A percentile compares a stretch with the other conserved stretches of the same genome.
These are phyloP conservation scores for Seira musarum DNA, from an alignment of 2,888 invertebrate species.

Conservation along the genomic window DNA sequence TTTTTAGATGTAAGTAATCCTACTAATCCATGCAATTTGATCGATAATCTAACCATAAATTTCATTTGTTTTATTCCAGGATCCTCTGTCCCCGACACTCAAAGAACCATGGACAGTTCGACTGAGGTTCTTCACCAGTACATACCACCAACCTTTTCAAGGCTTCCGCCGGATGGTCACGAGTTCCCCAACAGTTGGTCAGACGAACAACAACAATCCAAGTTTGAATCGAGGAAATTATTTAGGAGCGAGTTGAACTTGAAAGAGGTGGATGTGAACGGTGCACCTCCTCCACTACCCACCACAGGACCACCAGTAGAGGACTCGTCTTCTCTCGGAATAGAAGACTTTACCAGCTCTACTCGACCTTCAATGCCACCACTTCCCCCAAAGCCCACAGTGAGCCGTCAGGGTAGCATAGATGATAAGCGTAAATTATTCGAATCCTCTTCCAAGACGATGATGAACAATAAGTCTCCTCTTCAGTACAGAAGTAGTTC, in stretches of 20 bases:
- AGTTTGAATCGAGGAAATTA: constrained; percentile 55
- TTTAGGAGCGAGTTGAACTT: constrained; percentile 65
- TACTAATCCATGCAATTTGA: too few species aligned
- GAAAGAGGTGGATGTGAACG: constrained; percentile 49
- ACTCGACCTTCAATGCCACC: constrained; percentile 71
- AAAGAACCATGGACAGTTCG: constrained; percentile 66
- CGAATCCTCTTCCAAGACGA: constrained; percentile 32
- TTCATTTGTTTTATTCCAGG: constrained; percentile 66
- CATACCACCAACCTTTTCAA: constrained; percentile 75
- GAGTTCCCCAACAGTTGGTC: constrained; percentile 78
- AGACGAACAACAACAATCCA: constrained; percentile 54
- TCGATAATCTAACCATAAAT: too few species aligned
- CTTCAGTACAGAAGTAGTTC: constrained; percentile 41
- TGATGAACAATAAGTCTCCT: constrained; percentile 21
- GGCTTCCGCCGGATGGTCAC: constrained; percentile 87
- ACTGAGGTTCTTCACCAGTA: constrained; percentile 67
- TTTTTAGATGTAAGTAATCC: too few species aligned
- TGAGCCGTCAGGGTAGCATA: constrained; percentile 63
- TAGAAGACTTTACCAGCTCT: constrained; percentile 39
- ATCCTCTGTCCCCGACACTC: constrained; percentile 63
- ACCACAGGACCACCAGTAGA: constrained; percentile 65
- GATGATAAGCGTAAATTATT: constrained; percentile 66
- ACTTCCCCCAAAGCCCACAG: constrained; percentile 64
- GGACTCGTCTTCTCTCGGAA: constrained; percentile 53
- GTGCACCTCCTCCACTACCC: constrained; percentile 66